Percentiles rank a stretch among this genome's conserved stretches.
Evolutionary conservation across 2,888 invertebrate genomes (phyloP).

Genomic region (Ophion obscuratus): DNA sequence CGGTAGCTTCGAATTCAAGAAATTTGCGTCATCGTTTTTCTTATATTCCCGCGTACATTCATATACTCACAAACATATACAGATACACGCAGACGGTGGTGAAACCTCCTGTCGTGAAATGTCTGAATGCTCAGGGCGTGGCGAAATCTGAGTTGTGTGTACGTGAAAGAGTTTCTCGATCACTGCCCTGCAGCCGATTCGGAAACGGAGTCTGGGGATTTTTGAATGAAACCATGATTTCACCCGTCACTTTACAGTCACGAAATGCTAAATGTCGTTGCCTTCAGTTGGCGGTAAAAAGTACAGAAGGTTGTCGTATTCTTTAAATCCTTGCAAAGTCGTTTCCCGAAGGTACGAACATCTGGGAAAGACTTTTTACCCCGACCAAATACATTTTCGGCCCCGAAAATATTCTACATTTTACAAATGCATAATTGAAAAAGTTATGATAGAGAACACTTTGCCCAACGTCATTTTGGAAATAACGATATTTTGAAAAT

Average conservation of each 20-base stretch:
- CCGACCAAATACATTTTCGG: background rate
- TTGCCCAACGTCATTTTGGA: no score
- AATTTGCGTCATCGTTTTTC: conserved; percentile 3
- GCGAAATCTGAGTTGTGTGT: conserved; percentile 8
- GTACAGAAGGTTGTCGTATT: background rate
- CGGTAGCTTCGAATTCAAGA: background rate
- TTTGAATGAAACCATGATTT: conserved; percentile 17
- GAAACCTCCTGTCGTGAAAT: background rate
- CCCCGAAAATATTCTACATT: no score
- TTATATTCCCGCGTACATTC: background rate
- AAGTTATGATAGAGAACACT: no score
- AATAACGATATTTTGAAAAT: no score
- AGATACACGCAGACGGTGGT: background rate
- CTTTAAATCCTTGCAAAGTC: background rate
- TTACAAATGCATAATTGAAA: no score
- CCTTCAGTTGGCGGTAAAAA: conserved; percentile 15
- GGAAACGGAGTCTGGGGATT: conserved; percentile 10
- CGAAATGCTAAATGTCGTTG: conserved; percentile 15
- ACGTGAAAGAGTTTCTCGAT: conserved; percentile 5
- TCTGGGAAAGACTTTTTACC: background rate
- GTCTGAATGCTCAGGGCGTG: conserved; percentile 24
- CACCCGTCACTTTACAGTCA: conserved; percentile 1
- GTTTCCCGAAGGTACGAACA: background rate
- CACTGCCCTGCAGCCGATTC: background rate
- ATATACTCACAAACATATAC: background rate